A percentile compares a stretch with the other conserved stretches of the same genome.
phyloP scores from a whole-genome alignment of 2,113 vertebrate genomes.

The Pteropus alecto region DNA sequence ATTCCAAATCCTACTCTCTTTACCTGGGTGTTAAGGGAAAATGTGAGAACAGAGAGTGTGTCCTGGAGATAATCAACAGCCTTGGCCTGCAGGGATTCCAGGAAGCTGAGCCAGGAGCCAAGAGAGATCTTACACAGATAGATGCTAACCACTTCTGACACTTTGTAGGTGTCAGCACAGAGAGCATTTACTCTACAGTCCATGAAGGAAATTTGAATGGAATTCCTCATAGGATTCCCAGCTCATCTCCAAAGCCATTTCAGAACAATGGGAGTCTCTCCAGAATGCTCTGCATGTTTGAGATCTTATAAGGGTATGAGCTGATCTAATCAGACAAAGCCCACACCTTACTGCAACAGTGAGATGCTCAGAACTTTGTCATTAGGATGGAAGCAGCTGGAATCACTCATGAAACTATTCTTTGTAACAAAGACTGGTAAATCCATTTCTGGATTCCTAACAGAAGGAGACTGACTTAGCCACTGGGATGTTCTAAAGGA shows the following conservation, averaged over 20 bases:
- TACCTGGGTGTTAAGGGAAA: background rate
- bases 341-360: background rate
- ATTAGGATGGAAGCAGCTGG: background rate
- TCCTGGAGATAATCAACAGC: background rate
- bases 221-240: conserved; percentile 4
- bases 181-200: conserved; percentile 11
- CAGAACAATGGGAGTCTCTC: background rate
- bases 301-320: background rate
- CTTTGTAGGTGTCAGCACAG: background rate
- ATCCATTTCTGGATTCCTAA: background rate
- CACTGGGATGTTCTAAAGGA: background rate
- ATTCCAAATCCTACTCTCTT: background rate
- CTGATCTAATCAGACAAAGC: background rate
- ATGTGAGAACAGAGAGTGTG: background rate
- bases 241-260: background rate
- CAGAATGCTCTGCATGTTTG: background rate
- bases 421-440: background rate
- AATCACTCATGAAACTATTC: background rate
- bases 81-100: background rate
- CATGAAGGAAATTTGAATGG: background rate
- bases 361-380: background rate
- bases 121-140: conserved; percentile 6
- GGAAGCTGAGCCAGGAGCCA: background rate
- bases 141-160: conserved; percentile 30
- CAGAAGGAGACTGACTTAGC: background rate